These are phyloP conservation scores for Drosophila hydei DNA, from an alignment of 1,140 invertebrate species.

Conservation along the genomic window DNA sequence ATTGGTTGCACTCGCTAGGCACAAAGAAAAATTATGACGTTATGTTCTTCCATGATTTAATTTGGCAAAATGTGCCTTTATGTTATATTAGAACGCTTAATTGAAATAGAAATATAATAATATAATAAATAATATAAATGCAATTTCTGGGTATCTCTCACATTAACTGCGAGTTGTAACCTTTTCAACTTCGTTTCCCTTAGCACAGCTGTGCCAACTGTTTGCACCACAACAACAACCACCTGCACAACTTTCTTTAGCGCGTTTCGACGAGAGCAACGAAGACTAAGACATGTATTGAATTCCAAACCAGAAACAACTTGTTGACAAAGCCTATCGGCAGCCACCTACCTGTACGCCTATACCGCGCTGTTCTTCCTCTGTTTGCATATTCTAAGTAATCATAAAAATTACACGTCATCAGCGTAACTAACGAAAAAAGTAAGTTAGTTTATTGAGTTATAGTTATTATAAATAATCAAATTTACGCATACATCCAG, in stretches of 20 bases:
- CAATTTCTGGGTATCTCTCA: background rate
- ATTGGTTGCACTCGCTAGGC: background rate
- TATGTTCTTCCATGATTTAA: background rate
- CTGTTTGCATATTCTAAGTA: slow-evolving; percentile 33
- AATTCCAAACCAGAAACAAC: slow-evolving; percentile 40
- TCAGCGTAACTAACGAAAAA: slow-evolving; percentile 14
- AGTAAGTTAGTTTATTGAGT: slow-evolving; percentile 14
- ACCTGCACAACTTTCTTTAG: slow-evolving; percentile 28
- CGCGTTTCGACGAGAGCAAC: slow-evolving; percentile 12
- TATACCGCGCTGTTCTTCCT: background rate
- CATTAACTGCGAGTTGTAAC: background rate
- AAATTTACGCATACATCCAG: slow-evolving; percentile 8
- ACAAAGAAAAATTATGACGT: slow-evolving; percentile 12
- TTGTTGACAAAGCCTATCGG: slow-evolving; percentile 45
- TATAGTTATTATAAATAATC: background rate
- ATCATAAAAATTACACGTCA: slow-evolving; percentile 48
- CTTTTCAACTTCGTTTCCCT: background rate
- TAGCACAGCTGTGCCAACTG: slow-evolving; percentile 31
- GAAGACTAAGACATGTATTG: slow-evolving; percentile 13
- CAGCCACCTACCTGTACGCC: slow-evolving; percentile 11
- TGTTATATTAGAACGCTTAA: no score
- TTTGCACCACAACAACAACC: slow-evolving; percentile 32
- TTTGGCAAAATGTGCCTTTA: no score
- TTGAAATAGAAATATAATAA: no score
- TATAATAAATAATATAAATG: no score